Evolutionary conservation across 2,888 invertebrate genomes (phyloP), one percentile per base, ranked within the genome.

Genomic region (Pachycephus smyrnensis): DNA sequence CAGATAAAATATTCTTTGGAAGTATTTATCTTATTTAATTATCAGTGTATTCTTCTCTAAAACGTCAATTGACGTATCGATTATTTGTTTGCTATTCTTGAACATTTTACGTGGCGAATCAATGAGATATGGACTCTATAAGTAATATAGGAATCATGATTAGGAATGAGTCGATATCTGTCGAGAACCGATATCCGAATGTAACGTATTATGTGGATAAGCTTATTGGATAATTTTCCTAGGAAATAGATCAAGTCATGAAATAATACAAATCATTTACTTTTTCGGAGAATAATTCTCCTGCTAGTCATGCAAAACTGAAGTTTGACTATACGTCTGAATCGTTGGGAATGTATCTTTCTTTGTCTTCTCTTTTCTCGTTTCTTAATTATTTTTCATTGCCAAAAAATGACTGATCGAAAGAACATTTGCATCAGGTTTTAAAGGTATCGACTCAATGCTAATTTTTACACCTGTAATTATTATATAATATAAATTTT

Each of bases 401-500:
- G 55, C 23, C 9, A 55, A 55, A 55, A 55, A 9, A 55, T 9
- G 55, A 23, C 55, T 55, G 55, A 55, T 55, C 23, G 23, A 55
- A 55, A 23, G 23, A 23, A 55, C 15, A 55, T 55, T 55, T 12
- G 71, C 15, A 33, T 71, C 71, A 23, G 71, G 30, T 32, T 31
- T 71, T 32, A 31, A 6, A 71, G 71, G 15, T 71, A 71, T 71
- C 71, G 71, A 33, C 71, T 71, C 71, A 33, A 33, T 31, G 32
- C 71, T 71, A 33, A 71, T 71, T 71, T 71, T 33, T 33, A 33
- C 31, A 71, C 55, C 32, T 71, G 71, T 71, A 71, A 71, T 71
- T 71, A 71, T 71, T 71, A 71, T 71, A 33, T 71, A 71, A 71
- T 71, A 71, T 55, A 71, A n/a, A 71, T 71, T 71, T 71, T 71